Base-by-base conservation (phyloP, 2,797 vertebrate species). In the Vespertilio murinus region DNA sequence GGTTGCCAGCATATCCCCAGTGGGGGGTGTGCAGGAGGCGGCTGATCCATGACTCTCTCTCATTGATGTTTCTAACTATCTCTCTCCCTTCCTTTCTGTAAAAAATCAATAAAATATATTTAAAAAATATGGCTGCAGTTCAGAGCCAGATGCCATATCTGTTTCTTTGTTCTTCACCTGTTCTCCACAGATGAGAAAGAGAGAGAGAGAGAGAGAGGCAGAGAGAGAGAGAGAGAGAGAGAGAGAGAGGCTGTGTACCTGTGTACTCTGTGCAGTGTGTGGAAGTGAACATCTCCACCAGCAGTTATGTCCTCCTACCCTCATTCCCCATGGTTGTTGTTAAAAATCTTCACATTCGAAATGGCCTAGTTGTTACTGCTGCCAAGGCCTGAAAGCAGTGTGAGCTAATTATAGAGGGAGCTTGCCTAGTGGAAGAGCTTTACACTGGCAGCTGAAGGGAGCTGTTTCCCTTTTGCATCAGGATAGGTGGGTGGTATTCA, bases 401-500 rank as follows among this genome's bases (percentile, higher is more conserved):
- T 10, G 49, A 65, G 25, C 79, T 96, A 92, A 80, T 96, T 94
- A 94, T 4, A 70, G 81, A 69, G 3, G 16, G 54, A 45, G 12
- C 54, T 59, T 40, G 38, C 61, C n/a, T 85, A 73, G 88, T 45
- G 93, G 65, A 93, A 95, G 47, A 33, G 23, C 40, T 96, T 95
- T 97, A 95, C 23, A 77, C 61, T 73, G 80, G 91, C 45, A 90
- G 77, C 64, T 52, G 52, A 88, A 90, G 23, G 28, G 42, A n/a
- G n/a, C n/a, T 81, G 8, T 91, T 90, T 83, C 28, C 8, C 83
- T 85, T 92, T 20, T 25, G 52, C 38, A 70, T 40, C 4, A 38
- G 30, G 81, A 93, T 52, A 95, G 64, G 61, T 96, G 93, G 82
- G 79, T 40, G 75, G 73, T 23, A 64, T 86, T 94, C 25, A 90